Percentiles rank a stretch among this genome's conserved stretches.
Conservation (phyloP, 1,140 invertebrate species). For the Parasteatoda tepidariorum region DNA sequence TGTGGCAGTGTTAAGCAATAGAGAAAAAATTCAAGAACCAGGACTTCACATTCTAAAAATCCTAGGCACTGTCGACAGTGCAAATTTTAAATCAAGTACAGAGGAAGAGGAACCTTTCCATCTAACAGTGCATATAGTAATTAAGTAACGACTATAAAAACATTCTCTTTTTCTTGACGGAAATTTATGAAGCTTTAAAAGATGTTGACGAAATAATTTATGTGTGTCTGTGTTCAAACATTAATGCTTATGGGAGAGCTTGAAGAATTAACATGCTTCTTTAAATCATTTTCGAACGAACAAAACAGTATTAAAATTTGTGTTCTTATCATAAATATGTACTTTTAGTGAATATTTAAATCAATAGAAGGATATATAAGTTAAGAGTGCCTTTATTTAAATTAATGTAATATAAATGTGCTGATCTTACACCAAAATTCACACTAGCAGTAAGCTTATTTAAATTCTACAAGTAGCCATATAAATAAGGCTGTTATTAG, state of each 20-base stretch:
- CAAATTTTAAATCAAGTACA: slow-evolving; percentile 3
- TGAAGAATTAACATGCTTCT: background rate
- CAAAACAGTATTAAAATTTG: background rate
- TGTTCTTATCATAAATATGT: background rate
- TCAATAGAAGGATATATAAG: no score
- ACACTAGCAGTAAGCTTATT: no score
- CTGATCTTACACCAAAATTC: no score
- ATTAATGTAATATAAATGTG: no score
- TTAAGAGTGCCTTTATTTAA: no score
- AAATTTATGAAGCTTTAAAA: background rate
- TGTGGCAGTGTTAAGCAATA: slow-evolving; percentile 17
- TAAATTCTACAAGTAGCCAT: no score
- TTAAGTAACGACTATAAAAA: slow-evolving; percentile 37
- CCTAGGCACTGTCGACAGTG: slow-evolving; percentile 24
- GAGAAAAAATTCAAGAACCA: slow-evolving; percentile 33
- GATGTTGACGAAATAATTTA: background rate
- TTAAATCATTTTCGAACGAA: background rate
- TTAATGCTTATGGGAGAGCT: background rate
- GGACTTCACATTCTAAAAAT: slow-evolving; percentile 42
- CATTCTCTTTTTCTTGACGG: no score
- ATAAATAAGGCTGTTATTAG: no score
- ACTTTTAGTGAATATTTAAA: no score
- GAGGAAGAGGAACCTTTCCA: slow-evolving; percentile 20
- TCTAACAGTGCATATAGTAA: slow-evolving; percentile 43
- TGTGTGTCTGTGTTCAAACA: background rate